These are phyloP conservation scores for Sthenelais limicola DNA, from an alignment of 2,888 invertebrate species.

Conservation along the genomic window DNA sequence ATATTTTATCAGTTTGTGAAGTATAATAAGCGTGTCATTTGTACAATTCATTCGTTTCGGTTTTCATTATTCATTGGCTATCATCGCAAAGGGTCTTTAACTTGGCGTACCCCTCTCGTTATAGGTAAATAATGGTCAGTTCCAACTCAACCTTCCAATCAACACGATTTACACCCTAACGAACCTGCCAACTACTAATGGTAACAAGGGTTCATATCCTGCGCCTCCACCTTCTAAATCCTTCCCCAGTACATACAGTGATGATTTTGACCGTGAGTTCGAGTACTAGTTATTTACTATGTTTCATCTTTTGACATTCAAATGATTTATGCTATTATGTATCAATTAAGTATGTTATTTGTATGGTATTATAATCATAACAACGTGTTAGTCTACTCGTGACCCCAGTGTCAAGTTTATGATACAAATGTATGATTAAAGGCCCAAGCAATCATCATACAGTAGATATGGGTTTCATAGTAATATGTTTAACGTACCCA, in stretches of 20 bases:
- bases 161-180: constrained; percentile 57
- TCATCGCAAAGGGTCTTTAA: neutral
- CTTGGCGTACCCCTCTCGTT: neutral
- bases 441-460: neutral
- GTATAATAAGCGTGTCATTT: too few relatives aligned
- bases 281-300: neutral
- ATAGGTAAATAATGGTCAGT: constrained; percentile 32
- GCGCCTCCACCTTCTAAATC: constrained; percentile 38
- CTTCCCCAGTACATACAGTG: constrained; percentile 57
- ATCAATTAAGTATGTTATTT: too few relatives aligned
- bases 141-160: constrained; percentile 40
- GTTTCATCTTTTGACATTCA: neutral
- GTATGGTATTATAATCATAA: too few relatives aligned
- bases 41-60: neutral
- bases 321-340: too few relatives aligned
- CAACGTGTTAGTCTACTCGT: too few relatives aligned
- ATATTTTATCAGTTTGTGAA: too few relatives aligned
- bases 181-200: constrained; percentile 49
- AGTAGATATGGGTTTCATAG: neutral
- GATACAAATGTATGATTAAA: neutral
- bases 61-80: neutral
- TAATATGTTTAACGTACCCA: too few relatives aligned
- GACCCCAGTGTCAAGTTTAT: too few relatives aligned
- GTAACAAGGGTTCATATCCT: constrained; percentile 40
- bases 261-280: constrained; percentile 57